Evolutionary conservation across 1,140 invertebrate genomes (phyloP), one percentile per base, ranked within the genome.

Genomic region (Hycleus cichorii): DNA sequence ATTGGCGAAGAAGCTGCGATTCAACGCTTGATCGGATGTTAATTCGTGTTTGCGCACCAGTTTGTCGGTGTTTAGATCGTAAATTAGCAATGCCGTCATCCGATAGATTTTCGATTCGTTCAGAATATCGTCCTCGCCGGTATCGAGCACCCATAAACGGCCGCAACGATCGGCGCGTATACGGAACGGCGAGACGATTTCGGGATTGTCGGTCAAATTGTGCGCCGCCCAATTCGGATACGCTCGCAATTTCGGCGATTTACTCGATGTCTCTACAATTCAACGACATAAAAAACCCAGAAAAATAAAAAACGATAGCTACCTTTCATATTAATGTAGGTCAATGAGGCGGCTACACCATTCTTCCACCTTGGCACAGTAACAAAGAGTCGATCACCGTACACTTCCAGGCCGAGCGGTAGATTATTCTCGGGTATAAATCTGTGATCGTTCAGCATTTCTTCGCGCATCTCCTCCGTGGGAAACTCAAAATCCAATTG

Each of bases 151-250:
- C 88, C 88, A 91, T 1, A 91, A 79, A 2, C 87, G 78, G 25
- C 81, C 82, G 67, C 88, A 91, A 11, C 77, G 77, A 73, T 91
- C 88, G 2, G 84, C 87, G 1, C 84, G 73, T 0, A 89, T 74
- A 0, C 88, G 75, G 70, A 88, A 90, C 0, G 86, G 83, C 0
- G 86, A 89, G 0, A 89, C 80, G n/a, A 89, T 81, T 65, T 87
- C 85, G 2, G 83, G 80, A 0, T 75, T 72, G 26, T 77, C 78
- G 4, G 59, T 45, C 4, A 59, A 39, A 42, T 60, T 58, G 61
- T 90, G 86, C 0, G 84, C 81, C 54, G 83, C 81, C 86, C 86
- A 90, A 48, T 81, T 86, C 2, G 88, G 88, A 65, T 86, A 90
- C 0, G 88, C 88, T 11, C 76, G 84, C 43, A 90, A 64, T 12